Base-by-base conservation (phyloP, 2,888 invertebrate genomes). In the Chamaedrilus cognettii region DNA sequence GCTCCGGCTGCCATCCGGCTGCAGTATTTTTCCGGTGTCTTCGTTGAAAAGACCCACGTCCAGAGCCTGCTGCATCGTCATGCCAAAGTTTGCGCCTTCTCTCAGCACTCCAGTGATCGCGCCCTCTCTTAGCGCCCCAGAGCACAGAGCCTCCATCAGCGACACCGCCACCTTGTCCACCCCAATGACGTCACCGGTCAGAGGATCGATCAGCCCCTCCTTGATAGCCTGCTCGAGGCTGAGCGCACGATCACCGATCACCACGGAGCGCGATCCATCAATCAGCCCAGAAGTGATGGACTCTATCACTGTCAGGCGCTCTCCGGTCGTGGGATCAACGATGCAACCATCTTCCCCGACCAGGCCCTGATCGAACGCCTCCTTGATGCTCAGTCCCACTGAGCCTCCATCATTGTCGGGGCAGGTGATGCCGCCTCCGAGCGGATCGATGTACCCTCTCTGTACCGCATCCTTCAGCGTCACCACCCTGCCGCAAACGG, bases 121-220 rank as follows among this genome's bases (percentile, higher is more conserved):
- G 31, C 49, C n/a, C n/a, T n/a, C n/a, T 72, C 95, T 93, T 52
- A 94, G 87, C 70, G 94, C 88, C 74, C 91, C 90, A 77, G 91
- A 87, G 73, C 89, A 88, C 60, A 94, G 89, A 1, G 92, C 91
- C 77, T 92, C 91, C 60, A 89, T 87, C 28, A 95, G 87, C 74
- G 89, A 34, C 30, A 68, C 61, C 23, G 89, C 89, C 80, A 92
- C 89, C 4, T 92, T 93, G 1, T 92, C 91, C 76, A 87, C 88
- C 0, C 94, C 92, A 84, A 95, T 93, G n/a, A n/a, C n/a, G 65
- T 71, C 76, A 71, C 70, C 69, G 4, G 50, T 66, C 3, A 58
- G 66, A 15, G 95, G 93, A 77, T 94, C 94, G 82, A 90, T 90
- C 56, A 96, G 87, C 81, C 96, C 94, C 78, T 90, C 88, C 82